Percentiles rank a stretch among this genome's conserved stretches.
phyloP scores from a whole-genome alignment of 2,888 invertebrate genomes.

The Tenthredo livida region DNA sequence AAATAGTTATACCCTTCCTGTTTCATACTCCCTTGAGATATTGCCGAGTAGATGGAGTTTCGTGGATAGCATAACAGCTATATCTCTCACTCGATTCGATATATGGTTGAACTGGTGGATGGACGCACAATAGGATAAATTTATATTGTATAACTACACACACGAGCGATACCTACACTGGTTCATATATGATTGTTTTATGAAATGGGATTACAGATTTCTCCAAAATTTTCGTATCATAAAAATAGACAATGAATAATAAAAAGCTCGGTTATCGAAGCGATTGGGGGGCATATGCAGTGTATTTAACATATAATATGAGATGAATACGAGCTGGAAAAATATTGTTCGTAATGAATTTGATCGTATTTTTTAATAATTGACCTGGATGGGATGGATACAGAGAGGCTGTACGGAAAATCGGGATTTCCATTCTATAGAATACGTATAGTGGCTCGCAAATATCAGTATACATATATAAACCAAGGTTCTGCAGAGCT shows the following conservation, averaged over 20 bases:
- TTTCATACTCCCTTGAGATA: conserved; percentile 15
- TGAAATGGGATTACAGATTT: neutral
- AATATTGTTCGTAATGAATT: neutral
- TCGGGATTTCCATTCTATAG: neutral
- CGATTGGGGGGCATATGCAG: too few species aligned
- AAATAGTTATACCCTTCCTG: conserved; percentile 1
- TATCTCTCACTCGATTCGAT: neutral
- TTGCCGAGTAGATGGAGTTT: conserved; percentile 3
- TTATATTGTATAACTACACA: neutral
- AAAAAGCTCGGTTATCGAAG: too few species aligned
- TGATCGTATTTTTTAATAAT: neutral
- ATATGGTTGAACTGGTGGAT: neutral
- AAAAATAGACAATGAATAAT: neutral
- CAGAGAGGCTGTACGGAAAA: neutral
- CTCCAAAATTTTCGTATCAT: neutral
- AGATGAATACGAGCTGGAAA: neutral
- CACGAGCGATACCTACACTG: neutral
- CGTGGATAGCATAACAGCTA: conserved; percentile 8
- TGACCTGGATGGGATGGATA: neutral
- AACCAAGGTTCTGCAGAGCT: neutral
- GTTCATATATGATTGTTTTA: neutral
- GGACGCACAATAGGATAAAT: neutral
- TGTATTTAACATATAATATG: neutral
- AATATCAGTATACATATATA: neutral
- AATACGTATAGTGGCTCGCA: neutral